Conservation (phyloP, 2,797 vertebrate species). For the Dicrostonyx torquatus region DNA sequence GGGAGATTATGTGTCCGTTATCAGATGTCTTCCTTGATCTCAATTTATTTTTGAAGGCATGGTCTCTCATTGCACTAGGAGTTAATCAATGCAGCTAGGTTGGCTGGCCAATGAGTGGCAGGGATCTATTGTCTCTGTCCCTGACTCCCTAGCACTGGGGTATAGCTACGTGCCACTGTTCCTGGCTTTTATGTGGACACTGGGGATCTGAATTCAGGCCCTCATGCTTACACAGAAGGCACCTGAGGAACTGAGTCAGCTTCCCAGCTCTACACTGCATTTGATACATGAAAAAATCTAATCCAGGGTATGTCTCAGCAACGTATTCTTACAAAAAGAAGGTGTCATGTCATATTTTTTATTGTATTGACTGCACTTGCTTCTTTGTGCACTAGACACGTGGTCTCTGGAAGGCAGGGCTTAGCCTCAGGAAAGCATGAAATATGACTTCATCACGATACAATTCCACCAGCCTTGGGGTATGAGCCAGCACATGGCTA, state of each 20-base stretch:
- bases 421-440: not conserved
- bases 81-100: not conserved
- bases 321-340: not conserved
- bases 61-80: not conserved
- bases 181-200: not conserved
- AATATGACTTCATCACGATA: not conserved
- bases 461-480: not conserved
- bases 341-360: not conserved
- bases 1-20: not conserved
- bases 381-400: not conserved
- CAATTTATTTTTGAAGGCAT: not conserved
- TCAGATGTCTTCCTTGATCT: not conserved
- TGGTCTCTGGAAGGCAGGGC: not conserved
- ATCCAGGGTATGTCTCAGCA: not conserved
- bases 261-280: not conserved
- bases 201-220: not conserved
- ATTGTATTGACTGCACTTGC: not conserved
- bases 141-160: not conserved
- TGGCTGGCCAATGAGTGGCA: not conserved
- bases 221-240: not conserved
- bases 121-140: not conserved
- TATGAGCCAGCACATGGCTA: not conserved
- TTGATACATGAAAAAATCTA: not conserved
- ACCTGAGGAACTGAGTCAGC: not conserved
- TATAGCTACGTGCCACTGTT: not conserved